Evolutionary conservation across 1,140 invertebrate genomes (phyloP).

Genomic region (Coelopa frigida): DNA sequence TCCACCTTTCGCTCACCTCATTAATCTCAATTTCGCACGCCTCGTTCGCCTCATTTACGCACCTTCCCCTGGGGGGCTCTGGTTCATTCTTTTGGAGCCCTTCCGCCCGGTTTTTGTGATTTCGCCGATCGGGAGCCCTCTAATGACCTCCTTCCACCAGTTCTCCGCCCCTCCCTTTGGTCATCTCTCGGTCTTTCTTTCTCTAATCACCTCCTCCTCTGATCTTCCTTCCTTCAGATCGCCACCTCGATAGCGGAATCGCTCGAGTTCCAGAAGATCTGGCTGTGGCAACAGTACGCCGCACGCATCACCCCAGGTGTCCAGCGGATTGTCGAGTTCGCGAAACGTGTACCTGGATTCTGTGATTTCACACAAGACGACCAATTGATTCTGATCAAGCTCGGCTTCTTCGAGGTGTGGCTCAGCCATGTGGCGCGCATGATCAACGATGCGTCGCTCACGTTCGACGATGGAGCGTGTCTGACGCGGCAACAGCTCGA

Average conservation of each 20-base stretch:
- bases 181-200: too few species aligned
- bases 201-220: too few species aligned
- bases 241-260: conserved; percentile 61
- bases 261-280: conserved; percentile 61
- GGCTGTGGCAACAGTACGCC: conserved; percentile 72
- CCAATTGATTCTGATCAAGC: conserved; percentile 89
- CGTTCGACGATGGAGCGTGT: conserved; percentile 88
- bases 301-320: conserved; percentile 75
- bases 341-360: conserved; percentile 86
- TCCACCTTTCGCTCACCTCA: neutral
- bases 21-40: neutral
- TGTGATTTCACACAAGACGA: conserved; percentile 81
- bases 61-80: too few species aligned
- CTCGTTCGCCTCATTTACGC: neutral
- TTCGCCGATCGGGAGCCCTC: too few species aligned
- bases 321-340: conserved; percentile 88
- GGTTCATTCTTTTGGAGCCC: too few species aligned
- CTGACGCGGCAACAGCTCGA: conserved; percentile 80
- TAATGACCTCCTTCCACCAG: too few species aligned
- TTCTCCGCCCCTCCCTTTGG: too few species aligned
- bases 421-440: conserved; percentile 76
- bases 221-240: conserved; percentile 47
- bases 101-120: too few species aligned
- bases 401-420: conserved; percentile 96
- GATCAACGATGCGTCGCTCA: conserved; percentile 71